Percentiles rank a stretch among this genome's conserved stretches.
These are phyloP conservation scores for Yasuhikotakia modesta DNA, from an alignment of 2,797 vertebrate species.

Conservation along the genomic window DNA sequence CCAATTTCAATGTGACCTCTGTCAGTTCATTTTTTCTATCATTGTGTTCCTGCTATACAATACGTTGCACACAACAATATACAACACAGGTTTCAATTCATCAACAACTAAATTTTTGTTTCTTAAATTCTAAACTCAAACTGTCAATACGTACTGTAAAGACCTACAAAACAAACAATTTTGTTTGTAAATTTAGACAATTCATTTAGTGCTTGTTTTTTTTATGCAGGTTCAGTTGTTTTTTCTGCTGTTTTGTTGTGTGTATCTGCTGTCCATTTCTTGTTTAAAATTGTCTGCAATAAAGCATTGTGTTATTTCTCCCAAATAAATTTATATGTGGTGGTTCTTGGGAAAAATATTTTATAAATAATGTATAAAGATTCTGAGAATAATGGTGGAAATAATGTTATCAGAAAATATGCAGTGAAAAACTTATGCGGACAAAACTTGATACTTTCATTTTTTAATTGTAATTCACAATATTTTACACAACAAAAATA, in stretches of 20 bases:
- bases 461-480: constrained; percentile 78
- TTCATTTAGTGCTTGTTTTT: neutral
- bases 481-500: constrained; percentile 75
- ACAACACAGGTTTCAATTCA: neutral
- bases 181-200: neutral
- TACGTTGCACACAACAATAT: neutral
- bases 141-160: neutral
- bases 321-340: neutral
- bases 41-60: neutral
- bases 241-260: no score
- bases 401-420: constrained; percentile 31
- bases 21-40: neutral
- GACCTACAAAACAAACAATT: neutral
- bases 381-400: neutral
- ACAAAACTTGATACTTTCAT: constrained; percentile 46
- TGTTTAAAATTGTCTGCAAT: neutral
- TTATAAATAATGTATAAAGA: constrained; percentile 18
- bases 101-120: neutral
- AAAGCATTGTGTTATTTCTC: neutral
- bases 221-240: constrained; percentile 14
- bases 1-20: neutral
- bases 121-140: no score
- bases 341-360: neutral
- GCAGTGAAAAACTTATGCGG: constrained; percentile 1
- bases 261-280: neutral